phyloP scores from a whole-genome alignment of 2,113 vertebrate genomes.

The Ophthalmolycus amberensis region DNA sequence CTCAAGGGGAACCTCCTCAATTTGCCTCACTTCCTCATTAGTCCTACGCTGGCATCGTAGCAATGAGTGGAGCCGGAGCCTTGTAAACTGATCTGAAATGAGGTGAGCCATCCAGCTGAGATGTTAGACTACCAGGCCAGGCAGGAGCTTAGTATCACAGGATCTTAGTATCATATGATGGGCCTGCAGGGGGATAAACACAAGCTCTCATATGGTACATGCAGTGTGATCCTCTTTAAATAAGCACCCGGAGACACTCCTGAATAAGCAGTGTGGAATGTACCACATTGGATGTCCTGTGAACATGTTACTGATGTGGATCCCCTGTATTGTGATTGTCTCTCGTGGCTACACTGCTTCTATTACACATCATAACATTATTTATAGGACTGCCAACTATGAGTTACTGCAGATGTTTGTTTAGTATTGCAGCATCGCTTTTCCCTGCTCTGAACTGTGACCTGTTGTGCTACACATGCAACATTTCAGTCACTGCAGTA shows the following conservation, averaged over 20 bases:
- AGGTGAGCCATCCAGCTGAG: constrained; percentile 27
- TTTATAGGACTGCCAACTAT: not conserved
- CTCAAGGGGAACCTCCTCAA: constrained; percentile 19
- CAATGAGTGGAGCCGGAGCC: not conserved
- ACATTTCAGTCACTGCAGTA: constrained; percentile 7
- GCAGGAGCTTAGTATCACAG: constrained; percentile 27
- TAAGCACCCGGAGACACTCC: constrained; percentile 29
- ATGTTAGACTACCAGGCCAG: constrained; percentile 19
- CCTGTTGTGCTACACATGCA: not conserved
- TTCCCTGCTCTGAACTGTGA: not conserved
- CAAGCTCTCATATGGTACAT: constrained; percentile 17
- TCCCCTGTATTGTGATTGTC: not conserved
- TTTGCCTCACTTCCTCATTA: constrained; percentile 48
- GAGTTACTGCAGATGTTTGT: not conserved
- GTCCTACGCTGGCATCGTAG: not conserved
- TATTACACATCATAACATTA: not conserved
- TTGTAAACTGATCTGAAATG: constrained; percentile 32
- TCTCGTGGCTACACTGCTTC: not conserved
- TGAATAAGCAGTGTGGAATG: constrained; percentile 29
- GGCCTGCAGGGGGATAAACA: constrained; percentile 42
- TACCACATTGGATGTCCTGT: not conserved
- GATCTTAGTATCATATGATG: constrained; percentile 62
- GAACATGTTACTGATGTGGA: constrained; percentile 4
- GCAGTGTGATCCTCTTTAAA: constrained; percentile 52
- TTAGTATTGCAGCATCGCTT: not conserved